Base-by-base conservation (phyloP, 2,888 invertebrate genomes). In the Syrista parreyssii region DNA sequence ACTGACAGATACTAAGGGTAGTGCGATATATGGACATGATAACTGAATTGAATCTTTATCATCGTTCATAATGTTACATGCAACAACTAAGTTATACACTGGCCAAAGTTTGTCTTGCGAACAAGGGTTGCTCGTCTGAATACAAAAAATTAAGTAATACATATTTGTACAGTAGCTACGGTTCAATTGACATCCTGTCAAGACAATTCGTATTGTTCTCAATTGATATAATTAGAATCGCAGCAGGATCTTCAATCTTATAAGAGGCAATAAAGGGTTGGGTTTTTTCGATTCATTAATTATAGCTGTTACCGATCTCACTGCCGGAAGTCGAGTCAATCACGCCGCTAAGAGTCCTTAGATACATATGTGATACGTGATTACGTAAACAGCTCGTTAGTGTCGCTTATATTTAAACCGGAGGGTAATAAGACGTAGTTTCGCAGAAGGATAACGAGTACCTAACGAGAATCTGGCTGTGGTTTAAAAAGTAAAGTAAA, bases 31-130 rank as follows among this genome's bases (percentile, higher is more conserved):
- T 68, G 77, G 75, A 31, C 40, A 68, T 72, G 34, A 34, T 40
- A 72, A 55, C 23, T 9, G 55, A 55, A 23, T 23, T 2, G 55
- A 55, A 55, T 55, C 23, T 23, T 23, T 55, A 40, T 72, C 36
- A 75, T 77, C 23, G 76, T 71, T 74, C 90, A 91, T 91, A 55
- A 55, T 55, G 9, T 55, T 55, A 89, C 91, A 92, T 92, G 92
- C 92, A 92, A 91, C 91, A 92, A 82, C 79, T 79, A 92, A 82
- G 83, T 84, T 84, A 82, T 83, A 73, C 82, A 82, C 69, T 80
- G 79, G 76, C 80, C 80, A 79, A 34, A 79, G 74, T 71, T 71
- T 68, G 77, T 77, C 33, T 74, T 77, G 55, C 79, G 71, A 71
- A 40, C 71, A 68, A 23, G 55, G 55, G 40, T 68, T 69, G 73